Conservation (phyloP, 2,888 invertebrate genomes). For the Microchrysa polita region DNA sequence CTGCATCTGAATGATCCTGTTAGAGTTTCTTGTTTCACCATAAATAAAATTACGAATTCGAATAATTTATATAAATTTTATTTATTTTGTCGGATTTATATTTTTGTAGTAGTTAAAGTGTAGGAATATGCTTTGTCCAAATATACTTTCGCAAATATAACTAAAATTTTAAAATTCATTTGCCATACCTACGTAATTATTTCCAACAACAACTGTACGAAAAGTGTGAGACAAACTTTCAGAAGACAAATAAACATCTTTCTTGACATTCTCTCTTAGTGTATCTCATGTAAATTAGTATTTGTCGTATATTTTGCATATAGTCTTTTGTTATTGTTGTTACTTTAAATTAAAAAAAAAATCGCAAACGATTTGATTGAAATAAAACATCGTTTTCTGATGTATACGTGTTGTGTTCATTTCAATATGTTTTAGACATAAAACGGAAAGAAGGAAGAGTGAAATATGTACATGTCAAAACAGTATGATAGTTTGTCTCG, state of each 20-base stretch:
- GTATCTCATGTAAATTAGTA: background rate
- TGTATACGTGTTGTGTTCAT: slow-evolving; percentile 1
- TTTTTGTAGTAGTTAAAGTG: background rate
- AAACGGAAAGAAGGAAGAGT: no score
- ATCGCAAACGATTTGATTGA: background rate
- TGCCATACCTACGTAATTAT: slow-evolving; percentile 43
- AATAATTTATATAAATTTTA: background rate
- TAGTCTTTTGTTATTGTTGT: slow-evolving; percentile 27
- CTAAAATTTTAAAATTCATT: slow-evolving; percentile 30
- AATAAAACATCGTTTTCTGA: slow-evolving; percentile 20
- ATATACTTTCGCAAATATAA: slow-evolving; percentile 20
- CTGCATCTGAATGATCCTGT: background rate
- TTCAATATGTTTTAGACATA: background rate
- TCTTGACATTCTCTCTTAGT: background rate
- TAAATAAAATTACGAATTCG: background rate
- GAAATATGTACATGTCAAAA: no score
- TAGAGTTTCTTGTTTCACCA: background rate
- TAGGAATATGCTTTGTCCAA: slow-evolving; percentile 2
- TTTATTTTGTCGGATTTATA: background rate
- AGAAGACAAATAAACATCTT: background rate
- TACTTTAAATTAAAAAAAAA: slow-evolving; percentile 26
- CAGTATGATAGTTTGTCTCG: slow-evolving; percentile 34
- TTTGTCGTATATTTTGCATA: background rate
- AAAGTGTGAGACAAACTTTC: slow-evolving; percentile 44
- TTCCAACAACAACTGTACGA: slow-evolving; percentile 28